A percentile compares a stretch with the other conserved stretches of the same genome.
phyloP scores from a whole-genome alignment of 2,113 vertebrate genomes.

The Petroica traversi region DNA sequence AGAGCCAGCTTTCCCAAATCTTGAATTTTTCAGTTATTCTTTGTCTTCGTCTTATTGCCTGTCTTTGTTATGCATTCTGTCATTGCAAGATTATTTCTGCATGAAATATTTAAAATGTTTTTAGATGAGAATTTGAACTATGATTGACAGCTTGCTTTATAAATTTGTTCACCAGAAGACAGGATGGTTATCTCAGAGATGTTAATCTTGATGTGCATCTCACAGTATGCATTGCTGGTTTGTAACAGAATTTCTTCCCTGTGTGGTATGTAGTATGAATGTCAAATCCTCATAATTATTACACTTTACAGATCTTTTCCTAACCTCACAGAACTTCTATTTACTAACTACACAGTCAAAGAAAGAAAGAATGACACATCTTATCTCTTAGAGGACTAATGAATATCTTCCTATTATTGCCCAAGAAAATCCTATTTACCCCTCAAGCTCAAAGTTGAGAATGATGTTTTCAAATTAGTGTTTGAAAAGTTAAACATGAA shows the following conservation, averaged over 20 bases:
- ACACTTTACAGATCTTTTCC: neutral
- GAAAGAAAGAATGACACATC: neutral
- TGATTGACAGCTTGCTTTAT: neutral
- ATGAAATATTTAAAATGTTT: neutral
- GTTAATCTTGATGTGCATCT: neutral
- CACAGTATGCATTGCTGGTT: neutral
- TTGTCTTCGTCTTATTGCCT: neutral
- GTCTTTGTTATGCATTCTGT: neutral
- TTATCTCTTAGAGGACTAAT: neutral
- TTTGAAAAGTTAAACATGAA: neutral
- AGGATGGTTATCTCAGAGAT: neutral
- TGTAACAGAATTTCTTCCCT: neutral
- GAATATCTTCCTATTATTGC: neutral
- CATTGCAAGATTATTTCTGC: neutral
- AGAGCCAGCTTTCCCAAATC: neutral
- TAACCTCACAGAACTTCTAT: neutral
- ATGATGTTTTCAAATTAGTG: neutral
- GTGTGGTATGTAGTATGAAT: neutral
- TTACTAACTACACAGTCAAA: neutral
- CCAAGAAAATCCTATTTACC: neutral
- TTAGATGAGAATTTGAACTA: neutral
- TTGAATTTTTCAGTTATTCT: neutral
- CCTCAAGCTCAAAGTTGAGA: neutral
- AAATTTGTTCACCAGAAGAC: neutral
- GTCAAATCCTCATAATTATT: neutral